Evolutionary conservation across 2,113 vertebrate species (phyloP).

Genomic region (Oryctolagus cuniculus): DNA sequence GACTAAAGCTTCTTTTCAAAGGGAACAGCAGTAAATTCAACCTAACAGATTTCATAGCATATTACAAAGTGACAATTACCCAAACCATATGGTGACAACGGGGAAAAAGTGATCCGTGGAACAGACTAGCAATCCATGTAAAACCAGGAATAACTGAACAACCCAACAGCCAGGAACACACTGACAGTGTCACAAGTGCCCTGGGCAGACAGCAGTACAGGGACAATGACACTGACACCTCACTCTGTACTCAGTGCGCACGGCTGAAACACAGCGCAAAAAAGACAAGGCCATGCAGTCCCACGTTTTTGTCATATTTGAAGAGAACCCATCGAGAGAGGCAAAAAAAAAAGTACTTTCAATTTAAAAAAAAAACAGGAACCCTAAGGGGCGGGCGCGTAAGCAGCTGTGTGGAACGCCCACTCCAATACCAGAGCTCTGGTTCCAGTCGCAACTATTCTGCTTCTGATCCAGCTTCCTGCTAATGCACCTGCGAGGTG

Average conservation of each 20-base stretch:
- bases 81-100: conserved; percentile 54
- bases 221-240: background rate
- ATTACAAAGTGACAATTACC: conserved; percentile 61
- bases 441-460: too few species aligned
- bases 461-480: too few species aligned
- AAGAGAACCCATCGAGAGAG: background rate
- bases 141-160: background rate
- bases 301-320: background rate
- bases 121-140: conserved; percentile 49
- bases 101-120: background rate
- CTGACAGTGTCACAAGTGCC: background rate
- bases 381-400: background rate
- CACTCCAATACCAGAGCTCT: too few species aligned
- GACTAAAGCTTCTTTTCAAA: conserved; percentile 22
- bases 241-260: background rate
- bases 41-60: conserved; percentile 60
- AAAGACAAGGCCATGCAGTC: conserved; percentile 10
- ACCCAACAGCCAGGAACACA: background rate
- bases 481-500: too few species aligned
- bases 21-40: conserved; percentile 30
- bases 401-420: too few species aligned
- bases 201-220: background rate
- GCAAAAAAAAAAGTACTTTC: conserved; percentile 6
- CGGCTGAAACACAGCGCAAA: background rate
- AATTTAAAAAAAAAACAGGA: conserved; percentile 48